These are phyloP conservation scores for Melanotaenia trifasciata DNA, from an alignment of 2,797 vertebrate genomes.

Conservation along the genomic window DNA sequence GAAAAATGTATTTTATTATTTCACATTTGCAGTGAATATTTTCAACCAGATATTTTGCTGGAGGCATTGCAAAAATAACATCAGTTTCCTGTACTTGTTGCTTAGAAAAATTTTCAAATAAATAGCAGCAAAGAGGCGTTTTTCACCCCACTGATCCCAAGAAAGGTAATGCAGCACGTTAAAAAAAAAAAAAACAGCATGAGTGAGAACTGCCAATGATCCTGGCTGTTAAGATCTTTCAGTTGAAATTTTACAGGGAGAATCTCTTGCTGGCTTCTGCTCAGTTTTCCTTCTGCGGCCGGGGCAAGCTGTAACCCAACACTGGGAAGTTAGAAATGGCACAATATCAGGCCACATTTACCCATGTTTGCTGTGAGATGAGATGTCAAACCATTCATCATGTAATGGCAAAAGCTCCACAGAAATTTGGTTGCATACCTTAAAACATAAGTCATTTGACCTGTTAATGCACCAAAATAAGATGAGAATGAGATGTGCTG, in stretches of 20 bases:
- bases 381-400: constrained; percentile 57
- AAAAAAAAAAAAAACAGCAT: constrained; percentile 3
- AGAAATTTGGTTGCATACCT: constrained; percentile 54
- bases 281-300: constrained; percentile 58
- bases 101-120: constrained; percentile 61
- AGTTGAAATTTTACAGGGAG: constrained; percentile 54
- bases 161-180: constrained; percentile 50
- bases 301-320: constrained; percentile 55
- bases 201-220: constrained; percentile 36
- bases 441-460: constrained; percentile 57
- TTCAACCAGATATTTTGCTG: constrained; percentile 59
- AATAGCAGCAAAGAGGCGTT: constrained; percentile 42
- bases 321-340: constrained; percentile 52
- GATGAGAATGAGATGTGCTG: constrained; percentile 34
- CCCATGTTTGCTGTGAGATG: constrained; percentile 38
- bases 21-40: constrained; percentile 66
- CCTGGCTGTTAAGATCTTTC: constrained; percentile 51
- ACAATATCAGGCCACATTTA: constrained; percentile 42
- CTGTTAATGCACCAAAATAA: constrained; percentile 47
- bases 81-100: constrained; percentile 59
- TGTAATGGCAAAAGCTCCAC: constrained; percentile 35
- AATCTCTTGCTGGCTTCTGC: constrained; percentile 60
- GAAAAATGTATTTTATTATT: constrained; percentile 70
- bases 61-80: constrained; percentile 59
- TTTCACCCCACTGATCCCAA: constrained; percentile 40